Base-by-base conservation (phyloP, 1,140 invertebrate genomes). In the Temnothorax curvispinosus region DNA sequence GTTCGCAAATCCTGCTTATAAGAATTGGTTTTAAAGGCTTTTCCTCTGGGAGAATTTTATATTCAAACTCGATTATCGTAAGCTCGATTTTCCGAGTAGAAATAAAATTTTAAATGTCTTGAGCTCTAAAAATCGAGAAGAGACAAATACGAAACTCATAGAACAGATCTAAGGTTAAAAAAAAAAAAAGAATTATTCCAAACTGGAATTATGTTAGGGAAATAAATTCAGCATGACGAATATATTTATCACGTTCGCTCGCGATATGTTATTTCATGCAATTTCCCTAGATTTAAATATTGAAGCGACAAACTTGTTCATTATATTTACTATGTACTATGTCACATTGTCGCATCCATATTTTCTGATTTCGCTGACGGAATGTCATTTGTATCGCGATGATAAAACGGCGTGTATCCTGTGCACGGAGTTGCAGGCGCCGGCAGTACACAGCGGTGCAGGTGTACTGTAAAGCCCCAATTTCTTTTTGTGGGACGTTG, bases 401-500 rank as follows among this genome's bases (percentile, higher is more conserved):
- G 27, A 74, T 72, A 72, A 47, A 82, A 74, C 64, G 47, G 21
- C 21, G n/a, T 47, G n/a, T 71, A 50, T 47, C 38, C 41, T 18
- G n/a, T 47, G 52, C 52, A 21, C 52, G 15, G 38, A 11, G n/a
- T 3, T 56, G 15, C 52, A 21, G n/a, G 35, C 2, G 6, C 7
- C 54, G 47, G 18, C 21, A 11, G 3, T 9, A 18, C 38, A 41
- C 52, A 15, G 21, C n/a, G 27, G 27, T 27, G 27, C 27, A 27
- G 1, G 47, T 27, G 52, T 71, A 27, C 32, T 41, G 65, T 27
- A 50, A 60, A 84, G 54, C 80, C 54, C 41, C 69, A 84, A 84
- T 84, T 74, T 84, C 54, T 74, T 74, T 50, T 75, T 32, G 38
- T 15, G 47, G 38, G 11, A 35, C 27, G 52, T 72, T 72, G 81